phyloP scores from a whole-genome alignment of 2,888 invertebrate genomes.

The Dione vanillae region DNA sequence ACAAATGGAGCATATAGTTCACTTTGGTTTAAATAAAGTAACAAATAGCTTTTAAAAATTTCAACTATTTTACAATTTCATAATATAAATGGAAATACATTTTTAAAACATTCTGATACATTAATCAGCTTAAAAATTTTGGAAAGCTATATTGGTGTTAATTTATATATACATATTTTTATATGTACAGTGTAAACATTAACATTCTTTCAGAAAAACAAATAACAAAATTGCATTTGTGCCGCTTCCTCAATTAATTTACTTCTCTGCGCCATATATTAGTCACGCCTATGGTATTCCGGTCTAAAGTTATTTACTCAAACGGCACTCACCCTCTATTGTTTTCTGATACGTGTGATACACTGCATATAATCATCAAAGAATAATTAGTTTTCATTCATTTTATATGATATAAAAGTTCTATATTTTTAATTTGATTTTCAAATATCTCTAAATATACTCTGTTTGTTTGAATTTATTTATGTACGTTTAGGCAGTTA shows the following conservation, averaged over 20 bases:
- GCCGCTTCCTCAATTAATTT: slow-evolving; percentile 52
- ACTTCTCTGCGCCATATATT: slow-evolving; percentile 52
- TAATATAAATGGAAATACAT: background rate
- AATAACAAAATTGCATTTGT: slow-evolving; percentile 47
- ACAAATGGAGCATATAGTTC: background rate
- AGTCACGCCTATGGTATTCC: slow-evolving; percentile 66
- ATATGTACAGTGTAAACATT: slow-evolving; percentile 11
- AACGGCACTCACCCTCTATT: slow-evolving; percentile 68
- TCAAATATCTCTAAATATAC: too few relatives aligned
- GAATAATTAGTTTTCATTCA: background rate
- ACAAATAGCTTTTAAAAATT: slow-evolving; percentile 16
- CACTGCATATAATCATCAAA: background rate
- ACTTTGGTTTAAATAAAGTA: slow-evolving; percentile 13
- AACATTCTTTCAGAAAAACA: slow-evolving; percentile 44
- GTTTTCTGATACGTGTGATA: slow-evolving; percentile 72
- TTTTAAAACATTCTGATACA: background rate
- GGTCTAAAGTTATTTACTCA: slow-evolving; percentile 82
- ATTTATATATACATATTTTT: background rate
- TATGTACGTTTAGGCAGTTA: too few relatives aligned
- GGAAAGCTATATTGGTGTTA: too few relatives aligned
- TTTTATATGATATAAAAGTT: slow-evolving; percentile 1
- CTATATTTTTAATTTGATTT: background rate
- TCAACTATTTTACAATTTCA: slow-evolving; percentile 9
- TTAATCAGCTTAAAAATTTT: background rate
- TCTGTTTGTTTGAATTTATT: too few relatives aligned